Base-by-base conservation (phyloP, 2,113 vertebrate species). In the Chrysemys picta region DNA sequence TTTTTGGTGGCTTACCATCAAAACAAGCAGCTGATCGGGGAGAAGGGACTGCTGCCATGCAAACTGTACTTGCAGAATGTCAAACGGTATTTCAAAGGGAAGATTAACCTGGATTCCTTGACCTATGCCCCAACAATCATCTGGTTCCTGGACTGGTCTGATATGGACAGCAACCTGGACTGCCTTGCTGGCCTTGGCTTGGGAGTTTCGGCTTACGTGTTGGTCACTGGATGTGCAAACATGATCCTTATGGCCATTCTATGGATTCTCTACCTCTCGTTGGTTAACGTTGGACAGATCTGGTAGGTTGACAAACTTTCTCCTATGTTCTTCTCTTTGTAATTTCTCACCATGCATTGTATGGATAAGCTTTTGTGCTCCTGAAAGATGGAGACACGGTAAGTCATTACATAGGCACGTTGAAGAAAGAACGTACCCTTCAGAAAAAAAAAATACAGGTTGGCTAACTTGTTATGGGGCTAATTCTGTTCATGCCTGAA, bases 1-100 rank as follows among this genome's bases (percentile, higher is more conserved):
- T 99, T 99, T 97, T 90, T 97, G 78, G 98, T 99, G 57, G 99
- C 99, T 0, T 98, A 98, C 31, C 98, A 98, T 54, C 99, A 99
- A 97, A 99, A 99, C 98, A 99, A 99, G 95, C 99, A 99, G 97
- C 98, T 99, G 89, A 99, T 99, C 0, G 99, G 99, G 0, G 98
- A 99, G 14, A 97, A 76, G 3, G 99, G 99, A 1, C 98, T 99
- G 49, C 98, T 99, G 81, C 99, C 99, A 49, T 98, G 98, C 90
- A 98, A 94, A 50, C 93, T 93, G 5, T 99, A 99, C 96, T 98
- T 99, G 92, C 97, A 97, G 92, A 98, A 97, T 0, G 93, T 99
- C 53, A 99, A 99, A 76, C 98, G 90, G 38, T 99, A 99, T 31
- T 99, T 99, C 87, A 98, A 98, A 7, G 99, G 99, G 0, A 98